These are phyloP conservation scores for Polymixis flavicincta DNA, from an alignment of 2,888 invertebrate species.

Conservation along the genomic window DNA sequence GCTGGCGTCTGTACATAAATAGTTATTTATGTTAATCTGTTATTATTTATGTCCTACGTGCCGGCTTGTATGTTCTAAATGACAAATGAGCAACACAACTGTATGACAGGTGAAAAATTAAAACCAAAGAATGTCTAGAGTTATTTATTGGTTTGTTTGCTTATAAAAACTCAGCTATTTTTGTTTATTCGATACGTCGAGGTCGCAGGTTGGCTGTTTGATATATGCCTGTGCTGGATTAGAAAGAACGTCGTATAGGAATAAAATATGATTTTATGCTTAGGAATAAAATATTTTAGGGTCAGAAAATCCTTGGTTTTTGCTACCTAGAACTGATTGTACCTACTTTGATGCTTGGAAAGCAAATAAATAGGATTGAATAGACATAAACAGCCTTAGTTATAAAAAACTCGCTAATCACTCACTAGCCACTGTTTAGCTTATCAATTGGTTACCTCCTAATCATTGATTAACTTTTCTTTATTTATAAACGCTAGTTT, in stretches of 20 bases:
- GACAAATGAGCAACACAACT: conserved; percentile 8
- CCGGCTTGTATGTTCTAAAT: neutral
- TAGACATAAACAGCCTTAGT: no score
- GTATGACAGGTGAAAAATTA: conserved; percentile 6
- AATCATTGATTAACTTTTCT: no score
- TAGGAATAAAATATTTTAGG: conserved; percentile 23
- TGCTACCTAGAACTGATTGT: neutral
- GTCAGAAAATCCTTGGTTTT: conserved; percentile 4
- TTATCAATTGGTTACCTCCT: no score
- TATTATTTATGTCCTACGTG: conserved; percentile 14
- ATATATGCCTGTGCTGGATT: neutral
- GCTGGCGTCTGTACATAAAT: no score
- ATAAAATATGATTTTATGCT: conserved; percentile 9
- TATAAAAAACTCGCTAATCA: no score
- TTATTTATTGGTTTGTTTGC: conserved; percentile 24
- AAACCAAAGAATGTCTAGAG: conserved; percentile 14
- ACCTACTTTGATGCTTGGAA: conserved; percentile 19
- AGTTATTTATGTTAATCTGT: conserved; percentile 11
- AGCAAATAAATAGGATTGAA: neutral
- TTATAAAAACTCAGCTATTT: conserved; percentile 7
- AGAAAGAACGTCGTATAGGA: neutral
- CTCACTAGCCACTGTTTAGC: no score
- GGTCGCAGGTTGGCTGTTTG: neutral
- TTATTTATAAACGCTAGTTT: no score
- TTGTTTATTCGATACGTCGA: conserved; percentile 4